Conservation (phyloP, 2,113 vertebrate genomes). For the Pluvianellus socialis region DNA sequence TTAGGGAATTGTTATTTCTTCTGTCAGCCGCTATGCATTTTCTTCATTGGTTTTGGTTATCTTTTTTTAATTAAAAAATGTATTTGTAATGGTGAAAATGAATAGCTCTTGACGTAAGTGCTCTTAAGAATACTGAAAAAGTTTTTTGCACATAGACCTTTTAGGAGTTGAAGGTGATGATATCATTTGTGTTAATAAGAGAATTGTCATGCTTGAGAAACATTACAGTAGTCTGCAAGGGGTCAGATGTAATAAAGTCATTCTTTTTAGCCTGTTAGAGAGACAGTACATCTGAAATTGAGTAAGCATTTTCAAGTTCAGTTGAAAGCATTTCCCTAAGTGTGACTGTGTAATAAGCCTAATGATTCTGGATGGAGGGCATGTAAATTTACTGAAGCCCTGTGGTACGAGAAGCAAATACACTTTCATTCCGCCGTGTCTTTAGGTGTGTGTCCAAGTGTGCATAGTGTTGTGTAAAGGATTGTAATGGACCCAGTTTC, state of each 20-base stretch:
- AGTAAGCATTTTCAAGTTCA: background rate
- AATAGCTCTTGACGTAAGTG: background rate
- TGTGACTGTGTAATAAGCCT: background rate
- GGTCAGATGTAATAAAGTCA: background rate
- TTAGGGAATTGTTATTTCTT: background rate
- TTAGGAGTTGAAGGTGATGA: background rate
- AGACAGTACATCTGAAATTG: background rate
- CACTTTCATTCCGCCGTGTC: accelerated
- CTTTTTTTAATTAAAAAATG: background rate
- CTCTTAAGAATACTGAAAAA: background rate
- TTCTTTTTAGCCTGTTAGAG: background rate
- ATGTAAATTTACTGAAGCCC: background rate
- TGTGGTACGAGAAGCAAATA: background rate
- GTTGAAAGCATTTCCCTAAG: background rate
- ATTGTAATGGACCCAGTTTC: background rate
- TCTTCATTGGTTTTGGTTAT: background rate
- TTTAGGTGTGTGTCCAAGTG: background rate
- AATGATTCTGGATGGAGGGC: background rate
- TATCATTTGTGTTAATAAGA: background rate
- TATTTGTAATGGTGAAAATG: background rate
- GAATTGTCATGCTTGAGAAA: background rate
- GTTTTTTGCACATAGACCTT: background rate
- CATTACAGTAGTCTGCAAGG: background rate
- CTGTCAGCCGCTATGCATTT: background rate
- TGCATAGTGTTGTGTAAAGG: background rate